Conservation (phyloP, 2,797 vertebrate genomes). For the Acipenser transmontanus region DNA sequence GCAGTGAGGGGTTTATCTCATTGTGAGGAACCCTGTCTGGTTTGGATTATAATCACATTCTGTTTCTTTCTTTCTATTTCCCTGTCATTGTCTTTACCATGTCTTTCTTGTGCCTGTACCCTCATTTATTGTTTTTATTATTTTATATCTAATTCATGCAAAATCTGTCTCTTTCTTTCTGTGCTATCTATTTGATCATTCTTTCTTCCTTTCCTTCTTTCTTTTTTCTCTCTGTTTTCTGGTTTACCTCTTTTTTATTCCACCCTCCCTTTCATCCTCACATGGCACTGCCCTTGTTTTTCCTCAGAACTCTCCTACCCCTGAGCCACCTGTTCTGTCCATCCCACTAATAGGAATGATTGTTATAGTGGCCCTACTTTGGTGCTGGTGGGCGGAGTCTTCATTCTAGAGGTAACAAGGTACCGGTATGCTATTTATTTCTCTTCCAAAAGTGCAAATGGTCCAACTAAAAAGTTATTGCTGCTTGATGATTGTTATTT, state of each 20-base stretch:
- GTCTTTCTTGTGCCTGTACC: constrained; percentile 24
- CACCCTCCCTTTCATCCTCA: constrained; percentile 35
- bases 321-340: constrained; percentile 73
- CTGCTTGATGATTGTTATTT: background rate
- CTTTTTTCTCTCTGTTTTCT: constrained; percentile 27
- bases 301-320: constrained; percentile 67
- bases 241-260: constrained; percentile 31
- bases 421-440: constrained; percentile 64
- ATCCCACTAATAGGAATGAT: constrained; percentile 82
- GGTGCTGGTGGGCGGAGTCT: constrained; percentile 91
- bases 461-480: background rate
- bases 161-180: constrained; percentile 28
- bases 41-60: constrained; percentile 33
- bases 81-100: constrained; percentile 17
- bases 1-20: constrained; percentile 30
- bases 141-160: constrained; percentile 16
- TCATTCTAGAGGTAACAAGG: constrained; percentile 78
- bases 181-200: constrained; percentile 26
- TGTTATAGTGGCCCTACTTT: constrained; percentile 82
- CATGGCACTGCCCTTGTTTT: constrained; percentile 46
- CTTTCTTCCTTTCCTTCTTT: constrained; percentile 34
- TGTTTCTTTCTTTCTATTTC: constrained; percentile 29
- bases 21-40: constrained; percentile 42
- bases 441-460: constrained; percentile 26
- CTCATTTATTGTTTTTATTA: constrained; percentile 21